phyloP scores from a whole-genome alignment of 1,140 invertebrate genomes.

The Gonatopus flavifemur region DNA sequence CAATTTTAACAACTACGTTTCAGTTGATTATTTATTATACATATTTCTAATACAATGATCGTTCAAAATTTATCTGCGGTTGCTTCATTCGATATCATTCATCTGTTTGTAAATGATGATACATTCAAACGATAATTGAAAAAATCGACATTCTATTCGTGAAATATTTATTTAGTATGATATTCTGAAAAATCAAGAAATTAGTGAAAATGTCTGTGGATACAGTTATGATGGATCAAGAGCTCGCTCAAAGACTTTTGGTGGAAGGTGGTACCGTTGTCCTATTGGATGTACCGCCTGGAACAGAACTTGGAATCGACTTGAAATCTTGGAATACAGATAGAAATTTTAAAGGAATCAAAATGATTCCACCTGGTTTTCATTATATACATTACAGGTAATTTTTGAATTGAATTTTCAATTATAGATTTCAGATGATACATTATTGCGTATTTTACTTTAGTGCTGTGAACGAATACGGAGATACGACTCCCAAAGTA shows the following conservation, averaged over 20 bases:
- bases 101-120: no score
- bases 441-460: conserved; percentile 28
- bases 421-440: neutral
- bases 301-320: conserved; percentile 96
- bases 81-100: no score
- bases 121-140: no score
- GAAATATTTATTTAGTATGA: no score
- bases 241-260: conserved; percentile 75
- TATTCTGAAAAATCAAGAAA: no score
- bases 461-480: conserved; percentile 62
- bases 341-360: conserved; percentile 90
- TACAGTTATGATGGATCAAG: conserved; percentile 85
- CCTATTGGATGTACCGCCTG: conserved; percentile 79
- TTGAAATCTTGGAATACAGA: conserved; percentile 92
- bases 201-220: no score
- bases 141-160: no score
- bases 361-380: conserved; percentile 97
- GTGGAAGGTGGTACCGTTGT: conserved; percentile 81
- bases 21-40: no score
- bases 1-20: no score
- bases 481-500: conserved; percentile 67
- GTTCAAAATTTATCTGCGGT: no score
- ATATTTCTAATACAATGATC: no score
- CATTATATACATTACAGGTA: conserved; percentile 92
- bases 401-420: neutral